Evolutionary conservation across 2,888 invertebrate genomes (phyloP), one percentile per base, ranked within the genome.

Genomic region (Drosophila nigricruria): DNA sequence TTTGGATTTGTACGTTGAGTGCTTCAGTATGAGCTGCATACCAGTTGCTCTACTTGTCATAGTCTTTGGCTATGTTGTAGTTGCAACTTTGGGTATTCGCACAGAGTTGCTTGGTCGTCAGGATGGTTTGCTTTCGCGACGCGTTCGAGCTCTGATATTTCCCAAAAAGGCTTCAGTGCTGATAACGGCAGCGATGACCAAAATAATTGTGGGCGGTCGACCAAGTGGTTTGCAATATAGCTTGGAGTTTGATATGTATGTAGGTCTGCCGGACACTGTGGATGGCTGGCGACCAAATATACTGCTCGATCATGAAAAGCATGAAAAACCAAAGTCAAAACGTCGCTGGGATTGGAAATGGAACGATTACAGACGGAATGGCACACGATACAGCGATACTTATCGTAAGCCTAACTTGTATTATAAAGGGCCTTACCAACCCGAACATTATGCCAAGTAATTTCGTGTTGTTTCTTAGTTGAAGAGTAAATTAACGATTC

Each of bases 171-270:
- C 80, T 0, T 54, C 69, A 0, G 30, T 90, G 0, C 32, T 90
- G 5, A 3, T 91, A 5, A 89, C 91, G 3, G 76, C 82, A 1
- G 88, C 85, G 2, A 8, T 91, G 25, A 79, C 83, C 5, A 91
- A 90, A 68, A 62, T 86, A 6, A 62, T 91, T 6, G 60, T 90
- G 9, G 90, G 76, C 32, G 88, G 81, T 4, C 70, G 77, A 10
- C 91, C 91, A 5, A 69, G 77, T 45, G 91, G 91, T 0, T 49
- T 91, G 12, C 78, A 77, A 25, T 81, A 90, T 34, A 82, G 81
- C 12, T 43, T 90, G 9, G 91, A 91, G 62, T 82, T 90, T 47
- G 91, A 91, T 66, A 77, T 89, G 70, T 90, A 83, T 60, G 63
- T 64, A n/a, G 64, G 81, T 1, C n/a, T 91, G n/a, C 91, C 91